Conservation (phyloP, 2,113 vertebrate genomes). For the Callipepla squamata region DNA sequence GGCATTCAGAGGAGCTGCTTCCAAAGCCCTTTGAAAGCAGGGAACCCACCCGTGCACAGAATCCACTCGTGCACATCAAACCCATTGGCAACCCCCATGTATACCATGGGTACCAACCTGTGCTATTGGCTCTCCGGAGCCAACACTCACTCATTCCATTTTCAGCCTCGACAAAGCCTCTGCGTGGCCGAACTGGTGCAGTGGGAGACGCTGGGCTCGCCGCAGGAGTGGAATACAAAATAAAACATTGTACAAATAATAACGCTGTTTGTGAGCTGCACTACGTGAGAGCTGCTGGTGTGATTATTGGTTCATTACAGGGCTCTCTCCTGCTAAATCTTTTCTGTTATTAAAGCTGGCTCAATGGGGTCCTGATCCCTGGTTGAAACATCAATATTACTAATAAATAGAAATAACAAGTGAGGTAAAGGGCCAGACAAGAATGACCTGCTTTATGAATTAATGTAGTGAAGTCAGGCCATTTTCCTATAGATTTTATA, state of each 20-base stretch:
- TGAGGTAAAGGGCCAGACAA: conserved; percentile 51
- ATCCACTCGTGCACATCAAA: background rate
- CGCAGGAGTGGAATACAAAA: fast-evolving
- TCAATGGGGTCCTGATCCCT: conserved; percentile 59
- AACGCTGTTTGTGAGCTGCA: background rate
- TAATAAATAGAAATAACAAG: conserved; percentile 69
- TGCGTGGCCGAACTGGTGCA: fast-evolving
- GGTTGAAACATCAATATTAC: conserved; percentile 62
- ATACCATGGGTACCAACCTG: fast-evolving
- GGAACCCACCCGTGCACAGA: background rate
- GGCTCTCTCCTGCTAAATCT: conserved; percentile 33
- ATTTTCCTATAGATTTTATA: conserved; percentile 1
- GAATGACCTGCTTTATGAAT: conserved; percentile 50
- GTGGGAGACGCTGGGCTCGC: background rate
- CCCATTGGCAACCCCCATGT: background rate
- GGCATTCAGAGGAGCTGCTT: background rate
- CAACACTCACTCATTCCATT: background rate
- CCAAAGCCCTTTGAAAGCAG: background rate
- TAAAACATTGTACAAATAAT: background rate
- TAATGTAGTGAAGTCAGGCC: conserved; percentile 51
- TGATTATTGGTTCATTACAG: background rate
- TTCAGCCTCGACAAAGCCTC: background rate
- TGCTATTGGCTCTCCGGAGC: background rate
- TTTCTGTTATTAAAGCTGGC: conserved; percentile 38
- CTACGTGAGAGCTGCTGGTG: fast-evolving